Base-by-base conservation (phyloP, 2,113 vertebrate species). In the Mobula birostris region DNA sequence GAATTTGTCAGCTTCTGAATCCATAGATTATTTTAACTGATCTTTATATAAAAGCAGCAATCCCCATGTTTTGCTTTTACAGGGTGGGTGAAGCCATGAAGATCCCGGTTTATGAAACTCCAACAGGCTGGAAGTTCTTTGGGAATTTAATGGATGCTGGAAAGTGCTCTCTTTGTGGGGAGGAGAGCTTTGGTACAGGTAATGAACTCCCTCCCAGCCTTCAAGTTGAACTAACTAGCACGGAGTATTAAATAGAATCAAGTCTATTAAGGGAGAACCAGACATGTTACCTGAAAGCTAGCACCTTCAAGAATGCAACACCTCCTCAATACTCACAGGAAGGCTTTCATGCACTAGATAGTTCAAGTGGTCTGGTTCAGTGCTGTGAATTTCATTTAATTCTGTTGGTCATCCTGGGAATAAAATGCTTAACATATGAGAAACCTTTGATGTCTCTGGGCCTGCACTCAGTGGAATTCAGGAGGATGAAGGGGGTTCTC, bases 161-260 rank as follows among this genome's bases (percentile, higher is more conserved):
- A 19, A 98, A 98, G 94, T 99, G 98, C 95, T 99, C 98, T 0
- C 97, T 99, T 94, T 99, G 99, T 95, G 99, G 99, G 94, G 99
- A 99, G 95, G 99, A 99, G 96, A 99, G 99, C 96, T 99, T 99
- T 95, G 98, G 99, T 95, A 98, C 98, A 96, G 98, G 99, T 99
- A 97, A 95, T 96, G 11, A 9, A 93, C 24, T 48, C 70, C 48
- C 24, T 72, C 12, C 14, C 91, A 74, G 36, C 24, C n/a, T 32
- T 68, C 29, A 2, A 19, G 12, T 7, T 1, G 29, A 66, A 88
- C 85, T 66, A 58, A 61, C 27, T 15, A 19, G 5, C 85, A 66
- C 29, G 36, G 9, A 15, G 77, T 19, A n/a, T 79, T 4, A 19
- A n/a, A 66, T 7, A 7, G n/a, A 14, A 90, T 19, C 8, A 11